These are phyloP conservation scores for Crotalus viridis DNA, from an alignment of 2,113 vertebrate species.

Conservation along the genomic window DNA sequence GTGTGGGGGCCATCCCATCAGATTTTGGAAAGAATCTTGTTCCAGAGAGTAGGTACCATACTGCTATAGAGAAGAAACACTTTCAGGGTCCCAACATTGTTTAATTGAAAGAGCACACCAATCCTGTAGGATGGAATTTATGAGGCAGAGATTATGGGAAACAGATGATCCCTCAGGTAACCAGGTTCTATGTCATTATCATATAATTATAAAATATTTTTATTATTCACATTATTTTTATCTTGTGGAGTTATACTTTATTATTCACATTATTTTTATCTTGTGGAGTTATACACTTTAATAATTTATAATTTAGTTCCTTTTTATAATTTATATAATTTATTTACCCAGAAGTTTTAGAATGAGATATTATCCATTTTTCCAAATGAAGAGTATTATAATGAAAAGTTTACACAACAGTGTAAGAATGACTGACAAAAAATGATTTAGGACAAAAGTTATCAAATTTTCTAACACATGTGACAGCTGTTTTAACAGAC, in stretches of 20 bases:
- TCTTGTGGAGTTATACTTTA: constrained; percentile 32
- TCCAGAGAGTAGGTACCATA: neutral
- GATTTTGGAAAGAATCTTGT: neutral
- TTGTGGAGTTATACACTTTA: no score
- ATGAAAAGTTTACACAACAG: constrained; percentile 17
- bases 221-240: neutral
- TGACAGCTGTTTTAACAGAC: constrained; percentile 66
- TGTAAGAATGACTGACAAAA: constrained; percentile 26
- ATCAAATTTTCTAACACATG: constrained; percentile 38
- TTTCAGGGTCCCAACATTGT: neutral
- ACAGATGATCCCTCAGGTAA: no score
- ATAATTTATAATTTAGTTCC: constrained; percentile 12
- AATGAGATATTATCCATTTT: constrained; percentile 11
- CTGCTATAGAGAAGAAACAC: neutral
- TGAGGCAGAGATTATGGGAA: neutral
- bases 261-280: no score
- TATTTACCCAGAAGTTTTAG: constrained; percentile 24
- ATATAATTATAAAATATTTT: neutral
- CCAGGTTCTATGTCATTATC: no score
- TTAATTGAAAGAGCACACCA: neutral
- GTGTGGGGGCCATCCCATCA: neutral
- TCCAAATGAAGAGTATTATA: constrained; percentile 17
- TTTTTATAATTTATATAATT: constrained; percentile 24
- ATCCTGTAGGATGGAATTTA: neutral
- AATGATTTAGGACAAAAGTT: constrained; percentile 16